Evolutionary conservation across 2,888 invertebrate genomes (phyloP), one percentile per base, ranked within the genome.

Genomic region (Trachelus stipa): DNA sequence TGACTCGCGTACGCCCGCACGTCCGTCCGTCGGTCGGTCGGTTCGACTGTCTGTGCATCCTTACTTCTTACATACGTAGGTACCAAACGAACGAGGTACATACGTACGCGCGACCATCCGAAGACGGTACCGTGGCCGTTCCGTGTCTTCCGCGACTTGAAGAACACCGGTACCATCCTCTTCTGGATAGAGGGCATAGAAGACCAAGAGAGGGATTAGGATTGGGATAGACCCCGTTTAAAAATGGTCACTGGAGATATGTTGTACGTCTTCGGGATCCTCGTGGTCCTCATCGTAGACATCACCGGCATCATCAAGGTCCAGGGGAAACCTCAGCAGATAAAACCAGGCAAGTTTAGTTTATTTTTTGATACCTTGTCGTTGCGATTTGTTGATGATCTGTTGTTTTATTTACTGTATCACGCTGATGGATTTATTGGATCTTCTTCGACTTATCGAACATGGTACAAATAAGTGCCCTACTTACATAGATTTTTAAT

Each of bases 1-100:
- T 88, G 88, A 88, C 87, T 87, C 84, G 85, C 85, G 87, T 85
- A 87, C 88, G 88, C 85, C 85, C 85, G 88, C 86, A 86, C 85
- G 85, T 81, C 77, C 71, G 81, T 85, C 85, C 84, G 85, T 85
- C 85, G 83, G 85, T 85, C 82, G 80, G 78, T 79, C 71, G 37
- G 83, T 34, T 73, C 35, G 78, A 34, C 40, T 34, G 74, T 74
- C 74, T 37, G 74, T 71, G 31, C 71, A 71, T 71, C 71, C 71
- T 71, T 71, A 33, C 11, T 30, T 33, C 71, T 71, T 33, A 33
- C 71, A 33, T 71, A 71, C 40, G 40, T 71, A 31, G 71, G 71
- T 71, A 71, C 71, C 71, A 71, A 71, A 31, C 71, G 31, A 30
- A 74, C 77, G 77, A 35, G 77, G 69, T 69, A 30, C 35, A 69